These are phyloP conservation scores for Sitodiplosis mosellana DNA, from an alignment of 1,140 invertebrate genomes.

Conservation along the genomic window DNA sequence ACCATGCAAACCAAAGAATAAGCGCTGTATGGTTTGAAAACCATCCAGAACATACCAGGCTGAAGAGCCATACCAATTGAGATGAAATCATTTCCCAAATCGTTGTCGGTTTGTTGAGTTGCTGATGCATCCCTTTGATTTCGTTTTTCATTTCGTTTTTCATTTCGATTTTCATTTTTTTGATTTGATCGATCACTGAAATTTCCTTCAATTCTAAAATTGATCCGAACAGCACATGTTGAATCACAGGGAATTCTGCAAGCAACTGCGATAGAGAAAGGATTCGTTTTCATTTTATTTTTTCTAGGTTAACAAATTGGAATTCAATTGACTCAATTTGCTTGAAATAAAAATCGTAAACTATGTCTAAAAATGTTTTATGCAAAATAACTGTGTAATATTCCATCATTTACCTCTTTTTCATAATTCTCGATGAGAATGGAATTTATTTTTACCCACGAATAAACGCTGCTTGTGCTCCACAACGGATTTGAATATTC, in stretches of 20 bases:
- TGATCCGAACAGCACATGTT: constrained; percentile 95
- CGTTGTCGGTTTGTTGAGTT: too few relatives aligned
- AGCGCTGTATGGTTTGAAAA: too few relatives aligned
- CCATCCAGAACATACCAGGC: too few relatives aligned
- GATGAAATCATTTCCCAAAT: too few relatives aligned
- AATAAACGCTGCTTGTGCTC: constrained; percentile 88
- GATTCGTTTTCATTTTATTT: background rate
- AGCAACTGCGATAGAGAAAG: constrained; percentile 49
- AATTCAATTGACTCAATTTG: too few relatives aligned
- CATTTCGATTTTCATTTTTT: constrained; percentile 14
- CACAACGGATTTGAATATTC: constrained; percentile 99
- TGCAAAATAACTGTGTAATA: too few relatives aligned
- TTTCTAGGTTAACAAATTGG: too few relatives aligned
- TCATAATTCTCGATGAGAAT: constrained; percentile 99
- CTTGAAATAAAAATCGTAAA: constrained; percentile 6
- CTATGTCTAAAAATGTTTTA: background rate
- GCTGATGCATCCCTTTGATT: too few relatives aligned
- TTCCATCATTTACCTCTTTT: constrained; percentile 54
- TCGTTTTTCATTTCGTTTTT: constrained; percentile 10
- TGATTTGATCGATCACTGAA: constrained; percentile 13
- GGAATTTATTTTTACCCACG: constrained; percentile 89
- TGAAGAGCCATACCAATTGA: too few relatives aligned
- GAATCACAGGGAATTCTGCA: constrained; percentile 91
- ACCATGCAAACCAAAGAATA: too few relatives aligned
- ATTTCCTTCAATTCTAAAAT: constrained; percentile 43